Base-by-base conservation (phyloP, 2,888 invertebrate genomes). In the Microctonus aethiopoides region DNA sequence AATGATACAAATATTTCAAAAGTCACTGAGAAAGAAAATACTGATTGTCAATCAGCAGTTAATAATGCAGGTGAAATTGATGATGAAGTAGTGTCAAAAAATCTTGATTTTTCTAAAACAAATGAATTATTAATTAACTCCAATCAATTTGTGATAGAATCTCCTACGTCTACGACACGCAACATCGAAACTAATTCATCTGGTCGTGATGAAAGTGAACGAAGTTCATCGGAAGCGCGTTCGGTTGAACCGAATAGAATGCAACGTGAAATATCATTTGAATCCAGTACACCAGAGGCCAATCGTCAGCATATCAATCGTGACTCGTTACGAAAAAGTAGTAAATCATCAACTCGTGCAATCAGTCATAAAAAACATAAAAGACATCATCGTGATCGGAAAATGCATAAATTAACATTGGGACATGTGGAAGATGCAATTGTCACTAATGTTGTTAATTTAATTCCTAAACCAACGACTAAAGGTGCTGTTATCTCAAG, bases 401-500 rank as follows among this genome's bases (percentile, higher is more conserved):
- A 69, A 10, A 74, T 64, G 46, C 36, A 10, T 32, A 67, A 13
- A 39, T 70, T 61, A 36, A 80, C 16, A 7, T 72, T 76, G 56
- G 74, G 71, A n/a, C 70, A 74, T 11, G 69, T 82, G 0, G 75
- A 77, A 2, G 75, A 78, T 5, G 77, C 76, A 0, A 67, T 80
- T 54, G 34, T 74, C 60, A 36, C 72, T 11, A 68, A 73, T 6
- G 61, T 76, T n/a, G 73, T 72, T 0, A 71, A 68, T 16, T 72
- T 79, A 9, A 72, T 77, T 0, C 67, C 74, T 0, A 76, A 77
- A 32, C 70, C 77, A 0, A 74, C 74, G 4, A 80, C 80, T 1
- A 77, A 73, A 51, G 84, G 80, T 65, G 87, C 87, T 64, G 82
- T 89, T 9, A 87, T 90, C 77, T 88, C 89, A 64, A 87, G 90